Conservation (phyloP, 2,113 vertebrate genomes). For the Hippolais icterina region DNA sequence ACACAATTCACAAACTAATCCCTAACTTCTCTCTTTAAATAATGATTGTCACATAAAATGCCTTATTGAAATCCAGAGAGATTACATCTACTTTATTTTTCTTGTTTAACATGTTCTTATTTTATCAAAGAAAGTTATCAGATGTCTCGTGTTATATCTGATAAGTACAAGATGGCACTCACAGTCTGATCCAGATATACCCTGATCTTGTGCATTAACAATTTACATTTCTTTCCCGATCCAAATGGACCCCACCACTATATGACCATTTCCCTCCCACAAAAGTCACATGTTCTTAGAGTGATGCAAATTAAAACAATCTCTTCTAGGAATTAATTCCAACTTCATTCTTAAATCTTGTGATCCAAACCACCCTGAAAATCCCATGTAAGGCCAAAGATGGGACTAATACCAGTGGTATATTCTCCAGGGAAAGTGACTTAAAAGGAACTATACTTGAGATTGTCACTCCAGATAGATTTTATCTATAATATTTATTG, state of each 20-base stretch:
- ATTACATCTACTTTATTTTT: not conserved
- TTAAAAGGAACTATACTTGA: not conserved
- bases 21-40: not conserved
- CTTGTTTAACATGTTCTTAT: not conserved
- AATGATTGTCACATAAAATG: not conserved
- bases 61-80: not conserved
- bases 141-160: not conserved
- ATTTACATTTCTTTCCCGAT: not conserved
- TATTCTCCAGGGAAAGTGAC: not conserved
- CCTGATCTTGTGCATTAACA: not conserved
- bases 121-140: constrained; percentile 31
- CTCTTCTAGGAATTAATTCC: not conserved
- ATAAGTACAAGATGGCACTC: not conserved
- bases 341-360: not conserved
- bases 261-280: not conserved
- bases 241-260: not conserved
- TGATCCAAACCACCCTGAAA: not conserved
- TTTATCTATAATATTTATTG: not conserved
- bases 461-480: not conserved
- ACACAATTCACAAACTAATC: not conserved
- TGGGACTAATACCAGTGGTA: not conserved
- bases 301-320: not conserved
- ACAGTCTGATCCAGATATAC: not conserved
- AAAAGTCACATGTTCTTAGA: not conserved
- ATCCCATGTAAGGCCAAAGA: not conserved